A percentile compares a stretch with the other conserved stretches of the same genome.
Evolutionary conservation across 2,888 invertebrate genomes (phyloP).

Genomic region (Nymphalis c-album): DNA sequence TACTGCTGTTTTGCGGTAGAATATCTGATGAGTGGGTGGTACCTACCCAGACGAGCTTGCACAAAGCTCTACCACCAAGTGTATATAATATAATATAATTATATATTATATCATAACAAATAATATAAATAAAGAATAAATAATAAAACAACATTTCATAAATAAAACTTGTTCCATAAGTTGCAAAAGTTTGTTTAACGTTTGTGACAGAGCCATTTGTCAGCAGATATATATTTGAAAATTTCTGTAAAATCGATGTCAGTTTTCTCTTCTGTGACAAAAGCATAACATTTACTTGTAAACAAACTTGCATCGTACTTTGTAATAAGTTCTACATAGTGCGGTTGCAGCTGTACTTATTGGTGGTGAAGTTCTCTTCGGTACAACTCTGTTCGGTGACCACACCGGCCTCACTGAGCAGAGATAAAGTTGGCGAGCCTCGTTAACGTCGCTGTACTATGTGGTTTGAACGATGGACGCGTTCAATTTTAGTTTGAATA

Average conservation of each 20-base stretch:
- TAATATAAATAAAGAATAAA: too few relatives aligned
- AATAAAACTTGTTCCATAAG: slow-evolving; percentile 3
- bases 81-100: too few relatives aligned
- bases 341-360: background rate
- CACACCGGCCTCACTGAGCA: slow-evolving; percentile 17
- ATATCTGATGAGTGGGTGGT: too few relatives aligned
- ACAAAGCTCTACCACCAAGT: too few relatives aligned
- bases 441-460: slow-evolving; percentile 6
- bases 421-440: slow-evolving; percentile 17
- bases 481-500: slow-evolving; percentile 3
- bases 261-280: slow-evolving; percentile 4
- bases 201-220: slow-evolving; percentile 5
- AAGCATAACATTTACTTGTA: slow-evolving; percentile 23
- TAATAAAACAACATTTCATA: background rate
- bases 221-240: slow-evolving; percentile 4
- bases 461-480: background rate
- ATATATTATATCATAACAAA: too few relatives aligned
- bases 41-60: too few relatives aligned
- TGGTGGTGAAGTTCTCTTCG: background rate
- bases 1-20: too few relatives aligned
- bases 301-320: slow-evolving; percentile 17
- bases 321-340: slow-evolving; percentile 12
- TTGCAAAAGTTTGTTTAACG: background rate
- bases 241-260: slow-evolving; percentile 7
- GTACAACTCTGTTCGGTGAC: slow-evolving; percentile 3